These are phyloP conservation scores for Halcyon malimbica DNA, from an alignment of 2,113 vertebrate genomes.

Conservation along the genomic window DNA sequence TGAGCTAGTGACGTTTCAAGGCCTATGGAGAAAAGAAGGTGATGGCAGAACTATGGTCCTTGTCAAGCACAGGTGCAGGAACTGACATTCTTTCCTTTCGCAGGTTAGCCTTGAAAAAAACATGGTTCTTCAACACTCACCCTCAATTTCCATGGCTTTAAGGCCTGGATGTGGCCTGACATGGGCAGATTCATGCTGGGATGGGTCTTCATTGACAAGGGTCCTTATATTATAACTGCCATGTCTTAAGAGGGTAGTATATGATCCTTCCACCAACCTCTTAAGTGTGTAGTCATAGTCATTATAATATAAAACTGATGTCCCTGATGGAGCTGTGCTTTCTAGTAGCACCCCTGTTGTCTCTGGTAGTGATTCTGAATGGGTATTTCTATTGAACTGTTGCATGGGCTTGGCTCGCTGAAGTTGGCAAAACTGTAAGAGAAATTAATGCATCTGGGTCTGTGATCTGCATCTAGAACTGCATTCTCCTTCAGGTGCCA, in stretches of 20 bases:
- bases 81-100: neutral
- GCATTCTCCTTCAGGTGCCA: neutral
- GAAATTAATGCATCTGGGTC: neutral
- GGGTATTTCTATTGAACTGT: neutral
- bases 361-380: neutral
- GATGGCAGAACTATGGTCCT: neutral
- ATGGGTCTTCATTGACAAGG: neutral
- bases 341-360: neutral
- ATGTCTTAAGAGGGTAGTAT: neutral
- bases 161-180: neutral
- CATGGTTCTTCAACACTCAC: neutral
- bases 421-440: neutral
- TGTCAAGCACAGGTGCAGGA: neutral
- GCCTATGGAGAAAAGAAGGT: neutral
- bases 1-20: neutral
- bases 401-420: neutral
- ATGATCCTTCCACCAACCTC: neutral
- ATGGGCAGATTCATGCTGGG: neutral
- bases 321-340: neutral
- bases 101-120: neutral
- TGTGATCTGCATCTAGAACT: neutral
- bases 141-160: neutral
- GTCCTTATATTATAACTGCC: neutral
- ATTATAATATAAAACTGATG: neutral
- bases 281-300: neutral